Percentiles rank a stretch among this genome's conserved stretches.
These are phyloP conservation scores for Antrozous pallidus DNA, from an alignment of 2,797 vertebrate genomes.

Conservation along the genomic window DNA sequence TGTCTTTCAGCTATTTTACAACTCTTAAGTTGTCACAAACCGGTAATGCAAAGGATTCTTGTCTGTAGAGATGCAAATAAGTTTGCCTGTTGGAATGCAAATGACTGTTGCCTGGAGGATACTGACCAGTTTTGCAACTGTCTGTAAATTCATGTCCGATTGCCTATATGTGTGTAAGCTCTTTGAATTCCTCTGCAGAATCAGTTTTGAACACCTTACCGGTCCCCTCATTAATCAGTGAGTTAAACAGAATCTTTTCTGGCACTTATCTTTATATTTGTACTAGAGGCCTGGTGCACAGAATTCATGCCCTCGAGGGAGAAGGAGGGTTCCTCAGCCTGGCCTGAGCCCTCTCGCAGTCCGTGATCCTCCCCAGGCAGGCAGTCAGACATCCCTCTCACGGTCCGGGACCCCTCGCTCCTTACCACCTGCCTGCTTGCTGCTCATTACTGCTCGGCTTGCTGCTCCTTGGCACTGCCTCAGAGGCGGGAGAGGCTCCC, in stretches of 20 bases:
- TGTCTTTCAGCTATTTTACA: not conserved
- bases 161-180: not conserved
- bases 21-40: not conserved
- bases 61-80: not conserved
- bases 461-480: too few species aligned
- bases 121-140: not conserved
- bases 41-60: not conserved
- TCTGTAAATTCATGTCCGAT: not conserved
- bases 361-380: too few species aligned
- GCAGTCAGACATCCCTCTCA: too few species aligned
- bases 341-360: too few species aligned
- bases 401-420: too few species aligned
- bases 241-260: not conserved
- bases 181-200: not conserved
- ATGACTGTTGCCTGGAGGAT: not conserved
- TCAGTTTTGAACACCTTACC: not conserved
- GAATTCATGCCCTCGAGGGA: too few species aligned
- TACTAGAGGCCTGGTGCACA: too few species aligned
- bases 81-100: not conserved
- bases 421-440: too few species aligned
- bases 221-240: not conserved
- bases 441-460: too few species aligned
- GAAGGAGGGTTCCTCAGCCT: too few species aligned
- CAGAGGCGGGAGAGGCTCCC: fast-evolving
- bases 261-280: not conserved